Conservation (phyloP, 2,888 invertebrate genomes). For the Andrena hattorfiana region DNA sequence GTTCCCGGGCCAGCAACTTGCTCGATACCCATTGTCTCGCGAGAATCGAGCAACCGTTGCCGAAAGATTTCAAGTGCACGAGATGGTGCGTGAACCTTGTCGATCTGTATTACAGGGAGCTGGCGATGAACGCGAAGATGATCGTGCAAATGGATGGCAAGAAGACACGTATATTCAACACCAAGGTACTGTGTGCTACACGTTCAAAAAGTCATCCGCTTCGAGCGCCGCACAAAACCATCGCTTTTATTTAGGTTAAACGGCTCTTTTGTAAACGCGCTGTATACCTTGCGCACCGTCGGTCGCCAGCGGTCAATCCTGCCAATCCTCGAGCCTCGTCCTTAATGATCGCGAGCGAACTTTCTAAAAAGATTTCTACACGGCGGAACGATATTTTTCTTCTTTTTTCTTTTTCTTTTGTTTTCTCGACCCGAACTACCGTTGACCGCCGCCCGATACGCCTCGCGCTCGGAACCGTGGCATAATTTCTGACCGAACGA, state of each 20-base stretch:
- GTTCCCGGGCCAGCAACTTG: too few relatives aligned
- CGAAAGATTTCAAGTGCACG: slow-evolving; percentile 16
- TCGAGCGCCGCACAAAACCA: not conserved
- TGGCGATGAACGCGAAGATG: slow-evolving; percentile 92
- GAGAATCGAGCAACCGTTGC: not conserved
- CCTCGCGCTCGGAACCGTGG: slow-evolving; percentile 27
- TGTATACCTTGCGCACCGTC: slow-evolving; percentile 1
- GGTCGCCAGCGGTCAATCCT: slow-evolving; percentile 29
- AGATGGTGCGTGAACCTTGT: slow-evolving; percentile 38
- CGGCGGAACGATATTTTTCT: slow-evolving; percentile 27
- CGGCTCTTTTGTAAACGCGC: not conserved
- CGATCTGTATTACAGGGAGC: slow-evolving; percentile 89
- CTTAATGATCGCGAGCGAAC: slow-evolving; percentile 57
- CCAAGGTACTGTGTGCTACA: slow-evolving; percentile 87
- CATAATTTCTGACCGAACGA: slow-evolving; percentile 54
- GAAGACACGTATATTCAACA: slow-evolving; percentile 91
- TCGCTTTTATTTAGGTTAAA: slow-evolving; percentile 42
- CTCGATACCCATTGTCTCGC: not conserved
- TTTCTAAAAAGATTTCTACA: slow-evolving; percentile 68
- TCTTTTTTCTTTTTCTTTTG: slow-evolving; percentile 20
- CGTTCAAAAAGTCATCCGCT: slow-evolving; percentile 10
- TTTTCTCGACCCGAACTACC: slow-evolving; percentile 10
- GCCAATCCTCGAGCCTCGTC: slow-evolving; percentile 40
- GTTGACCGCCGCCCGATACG: slow-evolving; percentile 21
- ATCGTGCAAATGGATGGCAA: slow-evolving; percentile 95